phyloP scores from a whole-genome alignment of 1,140 invertebrate genomes.

The Tyrophagus putrescentiae region DNA sequence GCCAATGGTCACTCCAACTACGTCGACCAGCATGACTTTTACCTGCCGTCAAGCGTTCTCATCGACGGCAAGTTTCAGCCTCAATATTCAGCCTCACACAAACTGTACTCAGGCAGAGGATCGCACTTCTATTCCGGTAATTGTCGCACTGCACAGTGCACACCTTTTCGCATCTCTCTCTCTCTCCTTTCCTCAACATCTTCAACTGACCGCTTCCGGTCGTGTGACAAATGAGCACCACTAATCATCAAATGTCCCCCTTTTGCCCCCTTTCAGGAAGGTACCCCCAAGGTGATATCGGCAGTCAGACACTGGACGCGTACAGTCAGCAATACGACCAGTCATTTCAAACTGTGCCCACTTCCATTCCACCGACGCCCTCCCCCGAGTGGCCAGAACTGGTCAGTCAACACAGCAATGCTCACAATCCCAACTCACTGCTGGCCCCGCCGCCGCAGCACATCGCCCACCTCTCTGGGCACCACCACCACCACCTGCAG shows the following conservation, averaged over 20 bases:
- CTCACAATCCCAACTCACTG: not conserved
- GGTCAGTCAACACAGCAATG: slow-evolving; percentile 20
- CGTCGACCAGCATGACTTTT: slow-evolving; percentile 58
- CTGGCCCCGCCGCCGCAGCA: not conserved
- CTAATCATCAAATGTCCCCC: too few species aligned
- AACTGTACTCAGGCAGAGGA: not conserved
- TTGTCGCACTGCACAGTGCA: not conserved
- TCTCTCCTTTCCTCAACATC: not conserved
- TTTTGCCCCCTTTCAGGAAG: slow-evolving; percentile 16
- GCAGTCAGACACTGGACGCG: slow-evolving; percentile 44
- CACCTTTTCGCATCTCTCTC: not conserved
- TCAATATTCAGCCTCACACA: slow-evolving; percentile 21
- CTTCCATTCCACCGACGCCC: slow-evolving; percentile 33
- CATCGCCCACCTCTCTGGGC: not conserved
- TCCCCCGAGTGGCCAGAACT: slow-evolving; percentile 33
- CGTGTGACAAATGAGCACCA: too few species aligned
- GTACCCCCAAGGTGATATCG: slow-evolving; percentile 37
- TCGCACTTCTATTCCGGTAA: slow-evolving; percentile 9
- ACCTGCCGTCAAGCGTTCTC: slow-evolving; percentile 38
- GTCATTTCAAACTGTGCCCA: slow-evolving; percentile 65
- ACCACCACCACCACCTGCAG: slow-evolving; percentile 11
- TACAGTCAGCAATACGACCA: slow-evolving; percentile 44
- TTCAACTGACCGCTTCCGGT: too few species aligned
- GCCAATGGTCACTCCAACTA: slow-evolving; percentile 30
- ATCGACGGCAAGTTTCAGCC: slow-evolving; percentile 34